A percentile compares a stretch with the other conserved stretches of the same genome.
phyloP scores from a whole-genome alignment of 2,113 vertebrate species.

The Neopipo cinnamomea region DNA sequence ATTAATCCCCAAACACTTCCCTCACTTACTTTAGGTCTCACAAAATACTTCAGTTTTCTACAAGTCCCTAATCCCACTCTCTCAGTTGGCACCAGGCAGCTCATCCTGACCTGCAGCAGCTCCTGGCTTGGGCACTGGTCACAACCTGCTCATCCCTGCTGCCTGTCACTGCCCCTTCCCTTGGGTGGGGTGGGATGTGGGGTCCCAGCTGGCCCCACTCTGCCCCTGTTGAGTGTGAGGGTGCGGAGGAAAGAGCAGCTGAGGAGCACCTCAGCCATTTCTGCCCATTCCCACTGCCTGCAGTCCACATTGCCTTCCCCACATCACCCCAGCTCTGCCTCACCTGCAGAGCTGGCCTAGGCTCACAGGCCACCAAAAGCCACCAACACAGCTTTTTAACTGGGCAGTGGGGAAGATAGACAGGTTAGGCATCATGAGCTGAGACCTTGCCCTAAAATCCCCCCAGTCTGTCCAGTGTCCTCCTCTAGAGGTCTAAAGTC shows the following conservation, averaged over 20 bases:
- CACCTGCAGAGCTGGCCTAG: accelerated
- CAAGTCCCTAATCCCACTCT: background rate
- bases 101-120: background rate
- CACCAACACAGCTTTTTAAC: background rate
- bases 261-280: background rate
- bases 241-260: background rate
- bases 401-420: accelerated
- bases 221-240: accelerated
- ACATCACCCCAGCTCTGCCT: background rate
- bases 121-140: accelerated
- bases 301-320: background rate
- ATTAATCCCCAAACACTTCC: background rate
- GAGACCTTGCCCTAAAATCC: background rate
- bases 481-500: background rate
- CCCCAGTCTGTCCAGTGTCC: background rate
- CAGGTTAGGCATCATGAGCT: background rate
- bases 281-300: background rate
- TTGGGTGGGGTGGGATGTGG: background rate
- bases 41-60: accelerated
- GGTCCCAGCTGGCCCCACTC: background rate
- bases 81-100: background rate
- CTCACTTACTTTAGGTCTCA: background rate
- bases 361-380: background rate
- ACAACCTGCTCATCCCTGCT: background rate
- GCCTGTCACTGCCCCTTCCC: background rate